A percentile compares a stretch with the other conserved stretches of the same genome.
Evolutionary conservation across 2,797 vertebrate genomes (phyloP).

Genomic region (Mallotus villosus): DNA sequence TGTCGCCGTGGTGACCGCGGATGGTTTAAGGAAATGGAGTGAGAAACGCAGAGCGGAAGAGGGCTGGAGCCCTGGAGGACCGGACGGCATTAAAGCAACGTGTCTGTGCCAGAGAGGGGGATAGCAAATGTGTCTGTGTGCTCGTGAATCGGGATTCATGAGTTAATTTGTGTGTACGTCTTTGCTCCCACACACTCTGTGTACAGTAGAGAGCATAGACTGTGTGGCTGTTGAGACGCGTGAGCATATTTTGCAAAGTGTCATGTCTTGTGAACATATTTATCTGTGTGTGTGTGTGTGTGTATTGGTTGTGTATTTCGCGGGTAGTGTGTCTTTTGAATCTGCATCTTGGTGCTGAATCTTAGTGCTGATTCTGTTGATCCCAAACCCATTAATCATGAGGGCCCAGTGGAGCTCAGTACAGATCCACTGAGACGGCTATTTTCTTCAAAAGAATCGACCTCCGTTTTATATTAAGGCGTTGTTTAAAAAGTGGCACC

Average conservation of each 20-base stretch:
- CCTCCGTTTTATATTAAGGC: constrained; percentile 57
- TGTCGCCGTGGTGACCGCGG: constrained; percentile 63
- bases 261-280: constrained; percentile 18
- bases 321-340: constrained; percentile 21
- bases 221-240: too few relatives aligned
- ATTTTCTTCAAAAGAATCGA: constrained; percentile 17
- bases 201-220: too few relatives aligned
- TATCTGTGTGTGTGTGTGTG: constrained; percentile 4
- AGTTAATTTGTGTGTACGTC: too few relatives aligned
- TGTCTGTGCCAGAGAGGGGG: constrained; percentile 15
- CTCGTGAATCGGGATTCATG: too few relatives aligned
- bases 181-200: too few relatives aligned
- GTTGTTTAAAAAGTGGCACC: constrained; percentile 65
- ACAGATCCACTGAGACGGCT: constrained; percentile 20
- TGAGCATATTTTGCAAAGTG: constrained; percentile 4
- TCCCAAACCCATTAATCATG: constrained; percentile 22
- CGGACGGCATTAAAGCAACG: constrained; percentile 68
- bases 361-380: constrained; percentile 11
- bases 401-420: background rate
- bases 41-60: constrained; percentile 68
- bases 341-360: constrained; percentile 5
- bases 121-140: too few relatives aligned
- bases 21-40: constrained; percentile 69
- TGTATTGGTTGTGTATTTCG: constrained; percentile 33
- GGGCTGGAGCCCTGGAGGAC: constrained; percentile 65